Percentiles rank a stretch among this genome's conserved stretches.
phyloP scores from a whole-genome alignment of 2,797 vertebrate species.

The Odontamblyopus rebecca region DNA sequence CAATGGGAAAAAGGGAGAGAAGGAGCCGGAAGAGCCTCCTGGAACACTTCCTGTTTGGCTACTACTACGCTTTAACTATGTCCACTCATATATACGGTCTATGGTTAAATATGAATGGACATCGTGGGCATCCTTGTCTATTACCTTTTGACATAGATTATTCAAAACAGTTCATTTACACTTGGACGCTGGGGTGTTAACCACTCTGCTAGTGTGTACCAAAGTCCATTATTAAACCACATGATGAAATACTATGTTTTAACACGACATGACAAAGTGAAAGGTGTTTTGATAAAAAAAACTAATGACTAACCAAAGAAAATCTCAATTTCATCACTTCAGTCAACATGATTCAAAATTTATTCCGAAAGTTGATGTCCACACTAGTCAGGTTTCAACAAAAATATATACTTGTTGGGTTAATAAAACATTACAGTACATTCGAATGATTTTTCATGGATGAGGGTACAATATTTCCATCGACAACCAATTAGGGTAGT shows the following conservation, averaged over 20 bases:
- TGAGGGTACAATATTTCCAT: neutral
- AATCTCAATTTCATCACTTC: neutral
- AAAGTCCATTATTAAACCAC: neutral
- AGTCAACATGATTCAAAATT: neutral
- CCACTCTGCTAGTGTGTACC: neutral
- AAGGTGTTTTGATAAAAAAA: neutral
- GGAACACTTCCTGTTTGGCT: too few species aligned
- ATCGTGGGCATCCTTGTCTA: neutral
- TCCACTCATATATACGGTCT: too few species aligned
- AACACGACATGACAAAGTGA: neutral
- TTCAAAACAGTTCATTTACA: neutral
- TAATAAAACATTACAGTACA: constrained; percentile 3
- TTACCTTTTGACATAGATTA: neutral
- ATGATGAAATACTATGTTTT: neutral
- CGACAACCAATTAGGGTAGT: neutral
- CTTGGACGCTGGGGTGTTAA: neutral
- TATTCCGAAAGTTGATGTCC: neutral
- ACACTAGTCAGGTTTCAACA: neutral
- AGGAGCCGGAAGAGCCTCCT: too few species aligned
- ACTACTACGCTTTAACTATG: too few species aligned
- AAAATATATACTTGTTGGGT: neutral
- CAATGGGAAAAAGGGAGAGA: too few species aligned
- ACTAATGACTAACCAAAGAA: neutral
- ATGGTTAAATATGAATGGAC: neutral
- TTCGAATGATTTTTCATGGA: neutral